Base-by-base conservation (phyloP, 2,113 vertebrate species). In the Otocyon megalotis region DNA sequence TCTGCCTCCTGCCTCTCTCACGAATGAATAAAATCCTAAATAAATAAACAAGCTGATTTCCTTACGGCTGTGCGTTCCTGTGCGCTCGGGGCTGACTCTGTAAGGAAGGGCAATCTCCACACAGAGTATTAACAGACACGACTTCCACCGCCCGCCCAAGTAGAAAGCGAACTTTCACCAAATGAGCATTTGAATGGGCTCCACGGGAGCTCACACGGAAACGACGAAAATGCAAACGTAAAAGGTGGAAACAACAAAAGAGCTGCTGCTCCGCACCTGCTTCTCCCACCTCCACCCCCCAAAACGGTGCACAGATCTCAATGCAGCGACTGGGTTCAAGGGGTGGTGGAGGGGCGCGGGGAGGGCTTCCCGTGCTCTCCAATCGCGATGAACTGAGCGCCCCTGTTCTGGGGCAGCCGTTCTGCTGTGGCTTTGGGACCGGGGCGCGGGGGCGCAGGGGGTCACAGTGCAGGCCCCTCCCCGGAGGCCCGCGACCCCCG, bases 321-420 rank as follows among this genome's bases (percentile, higher is more conserved):
- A 28, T 0, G 2, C 32, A 28, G 9, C 11, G 8, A 1, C 22
- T 1, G 3, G 16, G 35, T 28, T 43, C 11, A 35, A 56, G 19
- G 1, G 11, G 43, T 43, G 43, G 43, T 43, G 43, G 43, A 43
- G 43, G 43, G 43, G 43, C 6, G 43, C 43, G 43, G 43, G 6
- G 50, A 54, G 8, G 54, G 67, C 26, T 43, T 11, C 35, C 14
- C 3, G 37, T 43, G 74, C 81, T 76, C 43, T 24, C 56, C 37
- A 22, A 10, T 17, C 2, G 28, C 30, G 7, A 12, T n/a, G 14
- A 22, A 24, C 12, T 3, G 28, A 30, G 48, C 22, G 13, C 43
- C 67, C 50, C 56, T 16, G 53, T 14, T 37, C 37, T 1, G 13
- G 32, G 50, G 15, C 37, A 7, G 53, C 9, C 53, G 22, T 13